Evolutionary conservation across 2,113 vertebrate species (phyloP), one percentile per base, ranked within the genome.

Genomic region (Paralichthys olivaceus): DNA sequence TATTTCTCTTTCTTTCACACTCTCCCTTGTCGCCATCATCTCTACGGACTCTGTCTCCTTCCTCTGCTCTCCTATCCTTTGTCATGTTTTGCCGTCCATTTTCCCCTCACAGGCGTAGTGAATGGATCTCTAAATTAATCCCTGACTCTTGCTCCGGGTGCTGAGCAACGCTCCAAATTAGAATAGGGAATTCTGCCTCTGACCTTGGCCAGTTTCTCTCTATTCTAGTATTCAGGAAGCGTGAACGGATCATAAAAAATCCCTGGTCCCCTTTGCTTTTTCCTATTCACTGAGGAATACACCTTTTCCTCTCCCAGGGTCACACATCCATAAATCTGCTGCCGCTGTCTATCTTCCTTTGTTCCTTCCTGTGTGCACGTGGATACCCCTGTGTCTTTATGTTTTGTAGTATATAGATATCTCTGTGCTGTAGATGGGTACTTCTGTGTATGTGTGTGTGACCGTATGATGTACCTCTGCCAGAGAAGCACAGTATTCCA

Each of bases 101-200:
- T 25, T 47, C 66, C 71, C 65, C 40, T 66, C 73, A 72, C 74
- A 80, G 65, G 69, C 75, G 55, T 84, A 83, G 84, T 84, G 85
- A 92, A 93, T 91, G 80, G 84, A 90, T 90, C 87, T 89, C 84
- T 84, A 89, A 92, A 89, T 92, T 78, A 92, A 92, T 91, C 84
- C 83, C 34, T 85, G 83, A 81, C 85, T 88, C 79, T 85, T 85
- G 81, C 87, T 89, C 54, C 14, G 88, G 84, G 84, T 90, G 69
- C 55, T 68, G 82, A 84, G 82, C 71, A 74, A 70, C 7, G 64
- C 69, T 74, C 26, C 22, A 20, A 89, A 92, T 90, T 84, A 87
- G 81, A 89, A 90, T 79, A 63, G 80, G 79, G 87, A 90, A 84
- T 87, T 87, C 75, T 89, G 72, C 64, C 47, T 77, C 86, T 92